Evolutionary conservation across 2,113 vertebrate genomes (phyloP), one percentile per base, ranked within the genome.

Genomic region (Coreoperca whiteheadi): DNA sequence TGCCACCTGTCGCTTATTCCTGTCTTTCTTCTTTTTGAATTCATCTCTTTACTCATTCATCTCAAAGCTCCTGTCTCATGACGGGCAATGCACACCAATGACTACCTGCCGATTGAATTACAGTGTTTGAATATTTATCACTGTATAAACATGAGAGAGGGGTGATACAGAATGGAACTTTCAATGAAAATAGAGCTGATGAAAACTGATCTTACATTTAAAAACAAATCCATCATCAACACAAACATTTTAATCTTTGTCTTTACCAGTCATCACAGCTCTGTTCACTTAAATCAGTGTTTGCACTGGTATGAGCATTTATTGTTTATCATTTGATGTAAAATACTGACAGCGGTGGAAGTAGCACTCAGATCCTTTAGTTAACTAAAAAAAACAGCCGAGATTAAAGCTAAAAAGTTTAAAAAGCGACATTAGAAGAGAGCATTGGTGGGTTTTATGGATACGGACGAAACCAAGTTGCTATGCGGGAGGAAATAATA

Each of bases 1-100:
- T 59, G 50, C 86, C 87, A 88, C 88, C 88, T 86, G 78, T 77
- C 83, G 82, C 79, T 68, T 59, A 61, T 65, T 91, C 71, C 57
- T 6, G 23, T 74, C 74, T 66, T 67, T 84, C 20, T 71, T 60
- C 64, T 46, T 7, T 83, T 63, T 63, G 14, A 77, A 79, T 87
- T 70, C 32, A 81, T 86, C 83, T 75, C 50, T 37, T 68, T 72
- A 61, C 65, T 82, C 87, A 74, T 90, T 90, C 78, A 83, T 77
- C 83, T 80, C 21, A 0, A 39, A 74, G 68, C 74, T 82, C 41
- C 78, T 48, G 61, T 56, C 76, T 77, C 59, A 41, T 60, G 79
- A 68, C 56, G 16, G 43, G 28, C 72, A 61, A 18, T n/a, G 65
- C 82, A 63, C 65, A 64, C 34, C 56, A 70, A 43, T 79, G 70